Evolutionary conservation across 2,113 vertebrate species (phyloP).

Genomic region (Cinclus cinclus): DNA sequence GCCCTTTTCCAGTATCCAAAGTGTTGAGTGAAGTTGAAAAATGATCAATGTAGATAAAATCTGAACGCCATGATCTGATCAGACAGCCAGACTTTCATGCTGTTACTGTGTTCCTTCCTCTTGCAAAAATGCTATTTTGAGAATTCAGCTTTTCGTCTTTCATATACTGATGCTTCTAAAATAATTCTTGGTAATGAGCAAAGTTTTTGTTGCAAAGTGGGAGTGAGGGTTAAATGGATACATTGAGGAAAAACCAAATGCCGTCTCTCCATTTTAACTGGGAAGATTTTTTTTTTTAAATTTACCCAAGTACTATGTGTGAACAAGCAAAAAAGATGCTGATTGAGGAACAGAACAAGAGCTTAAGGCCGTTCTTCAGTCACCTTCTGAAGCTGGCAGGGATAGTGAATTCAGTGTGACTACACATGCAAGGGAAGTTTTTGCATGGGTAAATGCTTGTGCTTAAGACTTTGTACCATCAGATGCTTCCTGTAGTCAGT

Average conservation of each 20-base stretch:
- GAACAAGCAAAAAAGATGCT: neutral
- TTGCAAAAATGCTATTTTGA: neutral
- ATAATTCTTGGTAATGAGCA: conserved; percentile 7
- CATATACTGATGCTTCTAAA: neutral
- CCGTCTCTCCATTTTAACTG: neutral
- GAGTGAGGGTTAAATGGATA: neutral
- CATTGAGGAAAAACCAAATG: neutral
- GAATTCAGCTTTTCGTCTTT: conserved; percentile 49
- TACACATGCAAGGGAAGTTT: neutral
- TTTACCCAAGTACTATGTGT: fast-evolving
- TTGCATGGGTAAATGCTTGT: neutral
- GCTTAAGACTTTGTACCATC: neutral
- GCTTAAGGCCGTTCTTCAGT: neutral
- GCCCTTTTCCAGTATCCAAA: conserved; percentile 11
- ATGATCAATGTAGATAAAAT: conserved; percentile 58
- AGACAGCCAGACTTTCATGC: conserved; percentile 39
- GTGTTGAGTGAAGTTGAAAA: conserved; percentile 60
- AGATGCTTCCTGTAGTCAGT: neutral
- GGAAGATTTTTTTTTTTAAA: neutral
- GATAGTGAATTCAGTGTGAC: neutral
- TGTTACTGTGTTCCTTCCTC: conserved; percentile 41
- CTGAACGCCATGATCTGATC: conserved; percentile 24
- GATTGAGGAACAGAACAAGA: neutral
- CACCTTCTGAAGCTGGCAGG: neutral
- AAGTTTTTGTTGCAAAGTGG: conserved; percentile 3